Percentiles rank a stretch among this genome's conserved stretches.
Evolutionary conservation across 2,888 invertebrate genomes (phyloP).

Genomic region (Plusia festucae): DNA sequence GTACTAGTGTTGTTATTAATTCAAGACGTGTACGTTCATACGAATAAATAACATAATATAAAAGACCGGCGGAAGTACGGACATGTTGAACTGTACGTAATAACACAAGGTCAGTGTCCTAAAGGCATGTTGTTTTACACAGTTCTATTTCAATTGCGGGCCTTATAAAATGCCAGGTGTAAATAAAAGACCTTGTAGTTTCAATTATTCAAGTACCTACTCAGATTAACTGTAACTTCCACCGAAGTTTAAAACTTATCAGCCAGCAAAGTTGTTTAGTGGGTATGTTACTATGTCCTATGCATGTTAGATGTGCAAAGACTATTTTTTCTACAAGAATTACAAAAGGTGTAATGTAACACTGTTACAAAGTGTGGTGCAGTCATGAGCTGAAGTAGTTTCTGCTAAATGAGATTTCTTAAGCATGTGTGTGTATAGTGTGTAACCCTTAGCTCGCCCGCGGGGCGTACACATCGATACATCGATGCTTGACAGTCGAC

Average conservation of each 20-base stretch:
- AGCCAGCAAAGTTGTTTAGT: not conserved
- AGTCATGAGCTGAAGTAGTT: slow-evolving; percentile 21
- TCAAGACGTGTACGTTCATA: not conserved
- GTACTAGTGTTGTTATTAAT: not conserved
- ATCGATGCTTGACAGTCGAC: slow-evolving; percentile 45
- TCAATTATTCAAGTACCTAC: not conserved
- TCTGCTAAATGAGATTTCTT: slow-evolving; percentile 53
- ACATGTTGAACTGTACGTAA: not conserved
- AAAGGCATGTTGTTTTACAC: not conserved
- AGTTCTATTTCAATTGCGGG: not conserved
- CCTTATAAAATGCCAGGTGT: not conserved
- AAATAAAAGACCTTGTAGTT: not conserved
- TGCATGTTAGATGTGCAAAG: not conserved
- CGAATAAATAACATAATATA: not conserved
- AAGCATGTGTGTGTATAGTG: slow-evolving; percentile 33
- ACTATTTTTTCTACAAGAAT: not conserved
- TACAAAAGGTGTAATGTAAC: slow-evolving; percentile 9
- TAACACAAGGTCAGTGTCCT: slow-evolving; percentile 4
- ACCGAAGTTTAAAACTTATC: not conserved
- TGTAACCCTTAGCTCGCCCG: slow-evolving; percentile 28
- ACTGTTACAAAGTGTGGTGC: slow-evolving; percentile 13
- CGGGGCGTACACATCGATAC: slow-evolving; percentile 49
- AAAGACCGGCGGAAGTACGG: slow-evolving; percentile 2
- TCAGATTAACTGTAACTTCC: not conserved
- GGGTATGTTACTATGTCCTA: not conserved